Base-by-base conservation (phyloP, 2,797 vertebrate genomes). In the Bradypodion pumilum region DNA sequence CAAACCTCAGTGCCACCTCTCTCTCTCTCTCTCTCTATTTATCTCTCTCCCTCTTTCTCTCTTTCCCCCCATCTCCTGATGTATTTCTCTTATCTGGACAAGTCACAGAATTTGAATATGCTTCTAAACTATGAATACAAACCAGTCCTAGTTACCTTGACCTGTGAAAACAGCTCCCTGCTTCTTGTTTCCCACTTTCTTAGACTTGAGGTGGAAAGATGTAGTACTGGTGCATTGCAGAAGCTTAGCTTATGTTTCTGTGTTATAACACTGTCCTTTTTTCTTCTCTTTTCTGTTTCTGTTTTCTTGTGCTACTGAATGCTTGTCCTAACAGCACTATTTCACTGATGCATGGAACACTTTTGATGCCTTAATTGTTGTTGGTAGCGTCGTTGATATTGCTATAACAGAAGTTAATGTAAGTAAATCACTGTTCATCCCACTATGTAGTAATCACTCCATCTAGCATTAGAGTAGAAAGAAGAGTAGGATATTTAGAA, bases 311-410 rank as follows among this genome's bases (percentile, higher is more conserved):
- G 92, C 95, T 95, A 94, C 95, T 94, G 95, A 95, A 94, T 91
- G 94, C 93, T 95, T 96, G 94, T 95, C 92, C 96, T 97, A 96
- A 98, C 98, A 99, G 99, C 99, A 99, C 97, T 99, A 99, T 99
- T 99, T 99, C 96, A 97, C 98, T 97, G 99, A 99, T 97, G 99
- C 99, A 97, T 99, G 99, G 99, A 99, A 99, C 98, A 99, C 98
- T 96, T 99, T 99, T 97, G 99, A 99, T 97, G 99, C 98, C 98
- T 99, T 99, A 98, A 99, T 99, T 97, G 99, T 99, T 97, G 98
- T 99, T 91, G 99, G 99, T 99, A 99, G 98, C 97, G 98, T 99
- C 97, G 98, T 99, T 96, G 98, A 99, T 97, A 99, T 99, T 97
- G 98, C 98, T 97, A 99, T 99, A 97, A 99, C 98, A 95, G 98